Evolutionary conservation across 2,797 vertebrate species (phyloP).

Genomic region (Chiloscyllium punctatum): DNA sequence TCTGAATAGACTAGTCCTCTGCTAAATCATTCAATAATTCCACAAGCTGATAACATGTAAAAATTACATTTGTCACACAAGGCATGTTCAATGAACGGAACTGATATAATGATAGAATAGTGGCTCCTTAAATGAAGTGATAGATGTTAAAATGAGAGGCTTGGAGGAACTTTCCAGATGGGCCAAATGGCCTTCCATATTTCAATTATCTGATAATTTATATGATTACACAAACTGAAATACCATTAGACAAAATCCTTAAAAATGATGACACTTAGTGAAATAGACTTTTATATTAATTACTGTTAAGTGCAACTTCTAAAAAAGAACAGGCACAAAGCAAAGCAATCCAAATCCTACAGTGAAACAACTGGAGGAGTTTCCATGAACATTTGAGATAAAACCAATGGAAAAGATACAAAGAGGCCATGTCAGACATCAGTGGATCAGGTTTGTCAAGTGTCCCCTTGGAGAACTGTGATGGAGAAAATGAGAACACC

Average conservation of each 20-base stretch:
- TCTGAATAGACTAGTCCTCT: not conserved
- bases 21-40: not conserved
- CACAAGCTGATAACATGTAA: not conserved
- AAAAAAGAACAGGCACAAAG: not conserved
- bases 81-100: not conserved
- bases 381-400: not conserved
- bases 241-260: not conserved
- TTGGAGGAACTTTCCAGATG: not conserved
- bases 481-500: not conserved
- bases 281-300: not conserved
- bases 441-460: not conserved
- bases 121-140: not conserved
- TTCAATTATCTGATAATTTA: not conserved
- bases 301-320: not conserved
- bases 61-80: not conserved
- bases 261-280: not conserved
- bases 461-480: not conserved
- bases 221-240: not conserved
- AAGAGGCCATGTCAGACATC: not conserved
- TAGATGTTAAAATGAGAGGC: not conserved
- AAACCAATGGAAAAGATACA: conserved; percentile 9
- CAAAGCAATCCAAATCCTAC: not conserved
- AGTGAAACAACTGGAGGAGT: not conserved
- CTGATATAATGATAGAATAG: not conserved
- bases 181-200: not conserved